These are phyloP conservation scores for Tympanuchus pallidicinctus DNA, from an alignment of 2,113 vertebrate genomes.

Conservation along the genomic window DNA sequence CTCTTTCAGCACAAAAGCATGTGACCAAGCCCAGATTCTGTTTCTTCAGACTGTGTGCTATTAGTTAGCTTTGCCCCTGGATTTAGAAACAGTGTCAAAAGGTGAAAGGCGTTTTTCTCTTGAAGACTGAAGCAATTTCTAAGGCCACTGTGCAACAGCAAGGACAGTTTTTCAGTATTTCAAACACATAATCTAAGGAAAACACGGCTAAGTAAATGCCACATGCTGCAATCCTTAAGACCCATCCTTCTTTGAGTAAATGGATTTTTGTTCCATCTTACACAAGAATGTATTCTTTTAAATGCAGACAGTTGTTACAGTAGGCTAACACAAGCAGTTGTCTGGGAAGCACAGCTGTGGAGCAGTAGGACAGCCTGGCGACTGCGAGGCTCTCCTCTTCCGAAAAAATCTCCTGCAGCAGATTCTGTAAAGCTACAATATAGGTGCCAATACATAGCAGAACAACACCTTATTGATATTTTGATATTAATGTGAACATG, in stretches of 20 bases:
- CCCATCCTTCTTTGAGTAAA: not conserved
- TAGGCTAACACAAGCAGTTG: not conserved
- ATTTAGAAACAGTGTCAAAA: not conserved
- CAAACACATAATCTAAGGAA: not conserved
- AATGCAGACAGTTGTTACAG: not conserved
- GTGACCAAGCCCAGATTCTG: too few relatives aligned
- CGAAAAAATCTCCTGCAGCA: not conserved
- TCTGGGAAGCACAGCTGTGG: not conserved
- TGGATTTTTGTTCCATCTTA: constrained; percentile 2
- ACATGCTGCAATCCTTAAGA: not conserved
- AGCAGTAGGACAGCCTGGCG: not conserved
- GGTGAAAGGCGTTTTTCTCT: not conserved
- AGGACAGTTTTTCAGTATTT: not conserved
- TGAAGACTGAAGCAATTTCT: not conserved
- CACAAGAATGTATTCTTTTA: not conserved
- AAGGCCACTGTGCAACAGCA: fast-evolving
- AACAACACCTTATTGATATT: not conserved
- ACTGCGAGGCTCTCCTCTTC: not conserved
- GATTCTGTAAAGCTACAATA: not conserved
- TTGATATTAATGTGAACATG: not conserved
- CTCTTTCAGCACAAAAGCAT: fast-evolving
- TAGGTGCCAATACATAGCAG: not conserved
- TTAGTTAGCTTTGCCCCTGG: not conserved
- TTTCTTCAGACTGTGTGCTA: not conserved
- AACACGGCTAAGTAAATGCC: not conserved